A percentile compares a stretch with the other conserved stretches of the same genome.
Conservation (phyloP, 2,113 vertebrate genomes). For the Oncorhynchus masou region DNA sequence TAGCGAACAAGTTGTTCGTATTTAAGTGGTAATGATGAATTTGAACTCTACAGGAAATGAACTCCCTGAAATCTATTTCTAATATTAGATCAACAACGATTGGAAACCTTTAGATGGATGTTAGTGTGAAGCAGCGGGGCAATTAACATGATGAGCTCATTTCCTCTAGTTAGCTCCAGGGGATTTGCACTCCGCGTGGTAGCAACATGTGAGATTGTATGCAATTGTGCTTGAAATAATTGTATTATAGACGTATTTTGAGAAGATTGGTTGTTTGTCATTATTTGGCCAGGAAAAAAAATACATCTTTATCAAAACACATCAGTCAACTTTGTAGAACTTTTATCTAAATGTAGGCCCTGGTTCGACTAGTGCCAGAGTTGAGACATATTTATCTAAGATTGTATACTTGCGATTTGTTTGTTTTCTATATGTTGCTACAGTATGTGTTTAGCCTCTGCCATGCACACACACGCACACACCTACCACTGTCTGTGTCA, state of each 20-base stretch:
- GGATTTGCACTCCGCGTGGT: background rate
- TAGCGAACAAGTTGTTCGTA: background rate
- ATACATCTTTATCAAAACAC: background rate
- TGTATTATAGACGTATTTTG: background rate
- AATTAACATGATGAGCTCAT: slow-evolving; percentile 5
- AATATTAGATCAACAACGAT: background rate
- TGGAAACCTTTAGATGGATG: background rate
- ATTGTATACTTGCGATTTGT: background rate
- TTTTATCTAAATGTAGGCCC: background rate
- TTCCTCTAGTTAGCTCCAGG: slow-evolving; percentile 5
- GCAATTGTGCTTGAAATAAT: background rate
- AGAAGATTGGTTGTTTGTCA: background rate
- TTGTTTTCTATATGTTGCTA: background rate
- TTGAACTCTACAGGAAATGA: background rate
- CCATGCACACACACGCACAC: background rate
- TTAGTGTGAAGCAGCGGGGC: background rate
- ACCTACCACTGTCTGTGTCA: background rate
- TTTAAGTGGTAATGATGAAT: background rate
- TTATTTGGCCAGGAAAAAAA: background rate
- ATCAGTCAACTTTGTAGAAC: background rate
- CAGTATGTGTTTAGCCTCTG: background rate
- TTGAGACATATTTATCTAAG: background rate
- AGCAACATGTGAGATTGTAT: background rate
- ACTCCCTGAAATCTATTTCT: background rate
- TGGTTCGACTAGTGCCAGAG: background rate